Percentiles rank a stretch among this genome's conserved stretches.
Conservation (phyloP, 2,113 vertebrate species). For the Misgurnus anguillicaudatus region DNA sequence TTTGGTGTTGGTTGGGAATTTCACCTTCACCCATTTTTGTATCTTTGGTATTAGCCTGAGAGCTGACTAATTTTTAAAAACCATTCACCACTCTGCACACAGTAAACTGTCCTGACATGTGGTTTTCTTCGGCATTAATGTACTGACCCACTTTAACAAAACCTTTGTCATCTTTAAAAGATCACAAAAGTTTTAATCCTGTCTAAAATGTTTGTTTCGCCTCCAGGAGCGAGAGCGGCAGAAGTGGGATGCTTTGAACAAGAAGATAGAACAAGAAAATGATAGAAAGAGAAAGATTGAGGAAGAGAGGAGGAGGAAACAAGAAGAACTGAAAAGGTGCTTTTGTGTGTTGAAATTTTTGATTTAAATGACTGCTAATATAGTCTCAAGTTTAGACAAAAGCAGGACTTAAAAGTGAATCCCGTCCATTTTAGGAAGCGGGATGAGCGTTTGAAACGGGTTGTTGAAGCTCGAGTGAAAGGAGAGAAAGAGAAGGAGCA, state of each 20-base stretch:
- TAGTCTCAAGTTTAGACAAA: neutral
- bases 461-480: slow-evolving; percentile 86
- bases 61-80: neutral
- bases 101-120: no score
- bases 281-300: slow-evolving; percentile 87
- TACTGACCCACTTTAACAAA: neutral
- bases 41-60: neutral
- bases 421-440: slow-evolving; percentile 78
- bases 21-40: neutral
- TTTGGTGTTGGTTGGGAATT: no score
- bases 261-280: slow-evolving; percentile 88
- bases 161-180: neutral
- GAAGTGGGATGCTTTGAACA: slow-evolving; percentile 83
- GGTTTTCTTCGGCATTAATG: neutral
- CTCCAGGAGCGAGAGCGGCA: slow-evolving; percentile 84
- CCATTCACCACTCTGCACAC: neutral
- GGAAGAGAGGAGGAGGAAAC: slow-evolving; percentile 84
- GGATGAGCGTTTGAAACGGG: slow-evolving; percentile 85
- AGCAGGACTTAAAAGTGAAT: neutral
- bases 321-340: slow-evolving; percentile 85
- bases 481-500: slow-evolving; percentile 82
- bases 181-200: neutral
- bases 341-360: no score
- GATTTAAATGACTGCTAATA: neutral
- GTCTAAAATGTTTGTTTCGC: neutral